Percentiles rank a stretch among this genome's conserved stretches.
Evolutionary conservation across 2,113 vertebrate genomes (phyloP).

Genomic region (Meriones unguiculatus): DNA sequence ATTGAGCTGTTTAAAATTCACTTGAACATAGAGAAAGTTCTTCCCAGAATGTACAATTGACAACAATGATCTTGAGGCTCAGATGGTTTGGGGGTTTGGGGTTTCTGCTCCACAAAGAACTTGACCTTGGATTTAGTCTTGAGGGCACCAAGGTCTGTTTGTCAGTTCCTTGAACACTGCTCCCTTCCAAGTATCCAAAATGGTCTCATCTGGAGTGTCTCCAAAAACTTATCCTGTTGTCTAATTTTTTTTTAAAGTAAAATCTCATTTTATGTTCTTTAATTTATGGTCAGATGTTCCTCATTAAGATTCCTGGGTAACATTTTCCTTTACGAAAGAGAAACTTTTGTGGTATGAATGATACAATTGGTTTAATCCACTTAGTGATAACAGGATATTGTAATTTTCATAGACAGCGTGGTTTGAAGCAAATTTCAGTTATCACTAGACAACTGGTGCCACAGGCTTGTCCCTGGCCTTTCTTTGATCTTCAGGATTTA

Average conservation of each 20-base stretch:
- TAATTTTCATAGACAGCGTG: background rate
- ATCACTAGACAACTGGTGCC: background rate
- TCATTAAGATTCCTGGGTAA: background rate
- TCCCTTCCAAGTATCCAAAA: background rate
- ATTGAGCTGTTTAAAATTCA: background rate
- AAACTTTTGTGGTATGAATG: background rate
- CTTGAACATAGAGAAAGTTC: background rate
- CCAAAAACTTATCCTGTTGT: background rate
- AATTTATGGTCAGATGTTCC: background rate
- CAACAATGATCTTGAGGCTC: background rate
- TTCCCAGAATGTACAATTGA: background rate
- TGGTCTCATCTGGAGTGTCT: background rate
- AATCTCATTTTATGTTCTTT: background rate
- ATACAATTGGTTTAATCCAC: background rate
- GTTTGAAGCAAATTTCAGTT: background rate
- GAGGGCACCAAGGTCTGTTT: background rate
- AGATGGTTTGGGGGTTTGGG: background rate
- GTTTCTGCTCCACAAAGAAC: background rate
- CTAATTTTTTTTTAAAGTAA: conserved; percentile 9
- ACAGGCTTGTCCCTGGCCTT: background rate
- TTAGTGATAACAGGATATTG: background rate
- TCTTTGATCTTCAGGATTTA: background rate
- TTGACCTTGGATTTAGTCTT: background rate
- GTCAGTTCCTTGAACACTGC: background rate
- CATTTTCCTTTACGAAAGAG: background rate